Base-by-base conservation (phyloP, 2,888 invertebrate species). In the Galerucella calmariensis region DNA sequence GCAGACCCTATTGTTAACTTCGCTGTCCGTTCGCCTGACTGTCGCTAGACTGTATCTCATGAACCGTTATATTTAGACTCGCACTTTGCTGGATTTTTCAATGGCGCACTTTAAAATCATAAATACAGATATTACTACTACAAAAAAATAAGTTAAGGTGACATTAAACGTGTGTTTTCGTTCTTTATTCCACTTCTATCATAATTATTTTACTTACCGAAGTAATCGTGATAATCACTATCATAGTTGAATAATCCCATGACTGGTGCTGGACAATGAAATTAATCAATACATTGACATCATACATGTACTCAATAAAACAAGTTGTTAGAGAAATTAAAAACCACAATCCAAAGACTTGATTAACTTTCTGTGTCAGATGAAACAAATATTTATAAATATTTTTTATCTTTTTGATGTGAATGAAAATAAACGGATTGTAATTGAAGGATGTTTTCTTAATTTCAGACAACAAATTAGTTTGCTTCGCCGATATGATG, bases 301-400 rank as follows among this genome's bases (percentile, higher is more conserved):
- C 41, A 12, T n/a, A 41, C 41, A 62, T 27, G 41, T 62, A 62
- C 11, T 35, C 35, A 62, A 35, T 41, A 62, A 62, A 62, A 41
- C 35, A 41, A 16, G 8, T 14, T n/a, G 41, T 10, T 35, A 62
- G 12, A n/a, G 11, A 4, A 8, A 35, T n/a, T 2, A 62, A 62
- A 62, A 62, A 62, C 35, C 62, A 62, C 9, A n/a, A 41, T 41
- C 41, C 41, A 62, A 41, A 62, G n/a, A 62, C 8, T 35, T 16
- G 14, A 41, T 62, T 62, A 27, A 27, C 10, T n/a, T 41, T 12
- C 41, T 41, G 14, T 35, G 16, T 16, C 35, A 62, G 9, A 14
- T 9, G 2, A 35, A 62, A 62, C 6, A 16, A 10, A 62, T 62
- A 6, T 62, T 35, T 62, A 41, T 62, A 62, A n/a, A 14, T 10